Evolutionary conservation across 2,888 invertebrate genomes (phyloP), one percentile per base, ranked within the genome.

Genomic region (Tuberolachnus salignus): DNA sequence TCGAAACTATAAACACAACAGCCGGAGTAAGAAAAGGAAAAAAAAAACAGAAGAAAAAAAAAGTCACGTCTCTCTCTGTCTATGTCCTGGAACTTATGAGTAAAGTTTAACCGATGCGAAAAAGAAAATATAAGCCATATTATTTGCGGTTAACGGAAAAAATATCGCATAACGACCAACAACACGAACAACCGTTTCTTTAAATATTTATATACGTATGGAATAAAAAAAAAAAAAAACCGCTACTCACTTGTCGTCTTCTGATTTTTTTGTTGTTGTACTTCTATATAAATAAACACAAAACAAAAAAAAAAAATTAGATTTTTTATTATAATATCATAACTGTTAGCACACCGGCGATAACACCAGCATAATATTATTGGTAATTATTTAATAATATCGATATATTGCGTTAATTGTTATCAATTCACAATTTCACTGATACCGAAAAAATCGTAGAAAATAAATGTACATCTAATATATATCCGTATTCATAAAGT

Each of bases 201-300:
- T 9, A 69, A 69, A 42, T 26, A 16, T 26, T 46, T 44, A 34
- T 64, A 64, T 80, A 81, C 78, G 81, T 61, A 23, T 26, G 59
- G 11, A 16, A 49, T 69, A 61, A 80, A 69, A 70, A 10, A 57
- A 71, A 0, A 1, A 55, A 19, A 55, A 57, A 71, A 71, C 19
- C n/a, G 16, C 21, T 13, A 80, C 84, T 83, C 90, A 92, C 92
- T 91, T 92, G 92, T 87, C 92, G 88, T 86, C 93, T 88, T 85
- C 92, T 89, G 84, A 92, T 89, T 86, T 93, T 93, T 88, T 92
- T 91, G 89, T 81, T 81, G 73, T 81, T 81, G 69, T 81, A 80
- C 71, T 81, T 81, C 80, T 81, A 21, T 81, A 21, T 23, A 81
- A 81, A 63, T 1, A 26, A n/a, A n/a, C n/a, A n/a, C n/a, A n/a